Evolutionary conservation across 2,113 vertebrate species (phyloP).

Genomic region (Chamaea fasciata): DNA sequence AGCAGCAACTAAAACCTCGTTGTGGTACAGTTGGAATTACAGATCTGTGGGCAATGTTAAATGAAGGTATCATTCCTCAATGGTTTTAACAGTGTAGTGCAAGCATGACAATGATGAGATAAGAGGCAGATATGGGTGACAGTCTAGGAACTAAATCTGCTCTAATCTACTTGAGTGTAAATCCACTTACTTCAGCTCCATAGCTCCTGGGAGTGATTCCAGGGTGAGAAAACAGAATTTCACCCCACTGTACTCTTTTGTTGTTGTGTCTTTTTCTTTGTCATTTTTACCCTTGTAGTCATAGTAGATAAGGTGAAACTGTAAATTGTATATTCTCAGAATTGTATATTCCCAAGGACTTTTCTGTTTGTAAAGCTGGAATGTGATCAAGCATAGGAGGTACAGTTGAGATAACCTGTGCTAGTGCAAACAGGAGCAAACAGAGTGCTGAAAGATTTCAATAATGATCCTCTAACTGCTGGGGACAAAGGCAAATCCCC

Average conservation of each 20-base stretch:
- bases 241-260: background rate
- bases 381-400: slow-evolving; percentile 65
- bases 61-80: background rate
- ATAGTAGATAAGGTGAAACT: slow-evolving; percentile 57
- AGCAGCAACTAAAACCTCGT: background rate
- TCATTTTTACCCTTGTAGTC: slow-evolving; percentile 34
- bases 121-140: background rate
- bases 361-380: slow-evolving; percentile 75
- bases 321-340: slow-evolving; percentile 75
- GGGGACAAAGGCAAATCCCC: background rate
- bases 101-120: background rate
- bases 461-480: background rate
- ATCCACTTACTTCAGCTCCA: background rate
- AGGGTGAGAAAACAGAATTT: background rate
- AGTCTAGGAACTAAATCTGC: background rate
- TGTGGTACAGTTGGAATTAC: background rate
- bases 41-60: background rate
- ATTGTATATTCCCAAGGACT: slow-evolving; percentile 72
- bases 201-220: background rate
- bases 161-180: slow-evolving; percentile 16
- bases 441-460: slow-evolving; percentile 71
- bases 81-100: background rate
- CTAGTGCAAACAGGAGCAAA: slow-evolving; percentile 14
- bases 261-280: background rate
- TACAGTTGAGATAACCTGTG: background rate